Evolutionary conservation across 2,888 invertebrate genomes (phyloP).

Genomic region (Cryptocheilus praepositus): DNA sequence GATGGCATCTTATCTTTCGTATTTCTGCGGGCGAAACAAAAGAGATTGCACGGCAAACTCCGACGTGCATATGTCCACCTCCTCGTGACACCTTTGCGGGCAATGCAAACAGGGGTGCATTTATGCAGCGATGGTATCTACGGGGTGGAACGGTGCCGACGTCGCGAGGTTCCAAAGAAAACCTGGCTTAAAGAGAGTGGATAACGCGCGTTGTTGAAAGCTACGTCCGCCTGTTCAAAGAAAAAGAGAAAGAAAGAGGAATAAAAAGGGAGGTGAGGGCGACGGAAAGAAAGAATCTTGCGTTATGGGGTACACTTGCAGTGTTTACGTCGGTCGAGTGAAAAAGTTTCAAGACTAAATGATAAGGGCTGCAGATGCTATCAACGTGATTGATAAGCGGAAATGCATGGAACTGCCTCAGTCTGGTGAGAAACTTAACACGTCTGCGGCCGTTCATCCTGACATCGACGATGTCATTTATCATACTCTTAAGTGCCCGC

Average conservation of each 20-base stretch:
- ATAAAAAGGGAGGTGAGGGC: background rate
- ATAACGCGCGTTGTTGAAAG: background rate
- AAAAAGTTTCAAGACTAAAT: too few relatives aligned
- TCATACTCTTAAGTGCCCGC: too few relatives aligned
- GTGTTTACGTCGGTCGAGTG: too few relatives aligned
- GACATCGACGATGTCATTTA: too few relatives aligned
- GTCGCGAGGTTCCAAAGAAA: background rate
- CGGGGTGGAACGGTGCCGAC: conserved; percentile 2
- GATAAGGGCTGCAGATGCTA: too few relatives aligned
- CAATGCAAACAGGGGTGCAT: background rate
- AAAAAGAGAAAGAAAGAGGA: conserved; percentile 4
- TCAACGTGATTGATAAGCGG: too few relatives aligned
- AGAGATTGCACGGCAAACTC: conserved; percentile 20
- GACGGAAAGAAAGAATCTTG: background rate
- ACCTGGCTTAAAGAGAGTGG: conserved; percentile 4
- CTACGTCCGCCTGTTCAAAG: background rate
- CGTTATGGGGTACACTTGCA: too few relatives aligned
- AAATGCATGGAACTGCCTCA: too few relatives aligned
- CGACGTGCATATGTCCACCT: conserved; percentile 21
- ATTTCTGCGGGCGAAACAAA: conserved; percentile 2
- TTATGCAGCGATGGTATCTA: conserved; percentile 1
- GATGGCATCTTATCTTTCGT: conserved; percentile 3
- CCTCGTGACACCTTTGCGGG: conserved; percentile 4
- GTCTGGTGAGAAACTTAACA: too few relatives aligned
- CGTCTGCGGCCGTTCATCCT: too few relatives aligned